A percentile compares a stretch with the other conserved stretches of the same genome.
Conservation (phyloP, 2,797 vertebrate genomes). For the Molossus alvarezi region DNA sequence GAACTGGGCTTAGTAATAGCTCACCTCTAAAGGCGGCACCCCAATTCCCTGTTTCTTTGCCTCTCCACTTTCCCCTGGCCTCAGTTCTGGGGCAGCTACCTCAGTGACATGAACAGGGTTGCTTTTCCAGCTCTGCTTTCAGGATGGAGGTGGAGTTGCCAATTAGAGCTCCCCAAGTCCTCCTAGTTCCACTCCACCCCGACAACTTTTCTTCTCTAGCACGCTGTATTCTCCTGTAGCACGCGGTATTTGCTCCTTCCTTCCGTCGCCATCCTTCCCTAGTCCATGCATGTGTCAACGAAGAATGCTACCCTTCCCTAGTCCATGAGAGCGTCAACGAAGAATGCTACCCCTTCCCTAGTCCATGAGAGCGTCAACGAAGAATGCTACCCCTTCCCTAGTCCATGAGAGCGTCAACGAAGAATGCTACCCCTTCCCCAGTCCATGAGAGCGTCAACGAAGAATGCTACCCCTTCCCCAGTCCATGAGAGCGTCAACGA, state of each 20-base stretch:
- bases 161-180: background rate
- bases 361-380: too few relatives aligned
- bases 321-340: too few relatives aligned
- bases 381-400: too few relatives aligned
- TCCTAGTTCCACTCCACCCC: background rate
- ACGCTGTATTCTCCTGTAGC: background rate
- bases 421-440: too few relatives aligned
- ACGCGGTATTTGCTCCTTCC: background rate
- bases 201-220: background rate
- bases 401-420: accelerated
- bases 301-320: too few relatives aligned
- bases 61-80: too few relatives aligned
- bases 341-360: too few relatives aligned
- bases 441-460: accelerated
- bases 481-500: too few relatives aligned
- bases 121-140: background rate
- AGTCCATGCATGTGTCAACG: accelerated
- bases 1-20: background rate
- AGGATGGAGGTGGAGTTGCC: background rate
- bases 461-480: too few relatives aligned
- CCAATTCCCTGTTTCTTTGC: background rate
- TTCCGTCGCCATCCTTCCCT: background rate
- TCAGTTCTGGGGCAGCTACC: background rate
- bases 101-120: accelerated
- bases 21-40: background rate